A percentile compares a stretch with the other conserved stretches of the same genome.
Conservation (phyloP, 2,888 invertebrate species). For the Aspidapion aeneum region DNA sequence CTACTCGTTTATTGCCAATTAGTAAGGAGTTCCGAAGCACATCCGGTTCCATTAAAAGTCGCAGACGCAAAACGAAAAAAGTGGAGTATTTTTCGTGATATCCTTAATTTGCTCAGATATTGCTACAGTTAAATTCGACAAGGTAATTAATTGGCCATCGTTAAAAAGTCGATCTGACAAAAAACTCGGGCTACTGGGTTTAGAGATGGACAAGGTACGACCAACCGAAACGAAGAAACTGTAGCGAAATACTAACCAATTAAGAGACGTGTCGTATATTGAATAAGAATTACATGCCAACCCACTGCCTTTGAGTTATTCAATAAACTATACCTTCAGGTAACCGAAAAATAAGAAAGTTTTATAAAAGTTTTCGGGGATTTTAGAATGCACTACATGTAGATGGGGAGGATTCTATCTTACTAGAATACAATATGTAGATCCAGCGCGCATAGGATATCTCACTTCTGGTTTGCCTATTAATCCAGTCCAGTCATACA, state of each 20-base stretch:
- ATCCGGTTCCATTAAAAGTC: not conserved
- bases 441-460: too few species aligned
- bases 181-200: conserved; percentile 21
- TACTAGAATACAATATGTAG: too few species aligned
- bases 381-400: too few species aligned
- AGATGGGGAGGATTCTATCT: too few species aligned
- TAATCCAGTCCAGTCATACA: too few species aligned
- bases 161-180: conserved; percentile 2
- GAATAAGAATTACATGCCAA: conserved; percentile 49
- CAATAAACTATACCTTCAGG: too few species aligned
- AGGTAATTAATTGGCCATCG: conserved; percentile 1
- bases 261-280: conserved; percentile 51
- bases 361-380: too few species aligned
- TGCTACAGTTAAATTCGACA: conserved; percentile 31
- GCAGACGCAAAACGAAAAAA: not conserved
- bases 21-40: not conserved
- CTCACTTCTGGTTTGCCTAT: too few species aligned
- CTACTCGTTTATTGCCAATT: not conserved
- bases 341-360: too few species aligned
- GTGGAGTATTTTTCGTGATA: not conserved
- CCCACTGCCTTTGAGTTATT: too few species aligned
- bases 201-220: conserved; percentile 13
- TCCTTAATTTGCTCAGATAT: conserved; percentile 32
- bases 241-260: conserved; percentile 47
- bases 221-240: conserved; percentile 25